Evolutionary conservation across 2,888 invertebrate genomes (phyloP), one percentile per base, ranked within the genome.

Genomic region (Philaethria dido): DNA sequence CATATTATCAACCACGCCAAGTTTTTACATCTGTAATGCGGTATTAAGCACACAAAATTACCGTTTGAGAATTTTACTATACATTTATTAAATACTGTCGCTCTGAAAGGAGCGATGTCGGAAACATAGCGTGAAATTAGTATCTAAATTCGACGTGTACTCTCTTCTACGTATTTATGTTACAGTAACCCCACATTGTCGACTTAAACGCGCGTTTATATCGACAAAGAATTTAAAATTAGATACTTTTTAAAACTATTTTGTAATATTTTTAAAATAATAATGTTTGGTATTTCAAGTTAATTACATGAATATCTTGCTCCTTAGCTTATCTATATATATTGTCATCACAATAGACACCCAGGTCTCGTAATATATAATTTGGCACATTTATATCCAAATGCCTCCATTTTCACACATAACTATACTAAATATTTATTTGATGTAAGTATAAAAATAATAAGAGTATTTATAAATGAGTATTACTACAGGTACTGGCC

Each of bases 401-500:
- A 73, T 74, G 77, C 75, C 33, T 55, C n/a, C 13, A 18, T 36
- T 22, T 57, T 25, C n/a, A 42, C n/a, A 42, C 11, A 2, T 16
- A 57, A 57, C 42, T 57, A 57, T 22, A 22, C 48, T 57, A 16
- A 39, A 50, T 8, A 52, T 39, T 45, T 60, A 68, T 59, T 52
- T 60, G 33, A 52, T 45, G 64, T 55, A 62, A 44, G 25, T 73
- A 76, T 75, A 75, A 80, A 78, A 81, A 77, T 75, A 79, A 81
- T 79, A 80, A 77, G 80, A 79, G 79, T 73, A 78, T 78, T 73
- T 77, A 74, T 74, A 64, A 61, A 76, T 74, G 91, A 92, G 92
- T 90, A 92, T 92, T 87, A 82, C 76, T 86, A 88, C 89, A 91
- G 92, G 91, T 89, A 92, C 92, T 83, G 90, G 82, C 86, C 83